Conservation (phyloP, 2,797 vertebrate species). For the Spondyliosoma cantharus region DNA sequence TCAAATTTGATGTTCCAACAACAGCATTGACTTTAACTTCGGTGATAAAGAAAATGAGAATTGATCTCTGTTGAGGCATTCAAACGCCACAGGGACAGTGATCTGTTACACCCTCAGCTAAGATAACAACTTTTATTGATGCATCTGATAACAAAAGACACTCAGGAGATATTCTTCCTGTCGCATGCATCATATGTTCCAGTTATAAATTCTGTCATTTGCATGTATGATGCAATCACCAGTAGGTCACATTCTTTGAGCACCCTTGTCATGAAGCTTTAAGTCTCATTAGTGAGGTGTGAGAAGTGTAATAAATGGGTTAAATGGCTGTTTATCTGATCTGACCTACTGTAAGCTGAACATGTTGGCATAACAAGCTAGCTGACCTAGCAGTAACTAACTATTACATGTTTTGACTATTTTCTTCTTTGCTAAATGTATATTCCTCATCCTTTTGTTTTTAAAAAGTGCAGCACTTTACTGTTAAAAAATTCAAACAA, state of each 20-base stretch:
- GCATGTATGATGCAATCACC: neutral
- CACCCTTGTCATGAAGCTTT: neutral
- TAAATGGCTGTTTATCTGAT: neutral
- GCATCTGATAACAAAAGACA: slow-evolving; percentile 9
- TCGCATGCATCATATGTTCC: neutral
- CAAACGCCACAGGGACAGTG: slow-evolving; percentile 1
- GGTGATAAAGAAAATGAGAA: slow-evolving; percentile 35
- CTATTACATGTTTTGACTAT: too few species aligned
- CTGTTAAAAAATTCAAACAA: too few species aligned
- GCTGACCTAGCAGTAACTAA: neutral
- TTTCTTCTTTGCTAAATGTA: too few species aligned
- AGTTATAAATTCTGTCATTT: neutral
- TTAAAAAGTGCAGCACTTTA: too few species aligned
- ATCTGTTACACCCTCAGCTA: slow-evolving; percentile 6
- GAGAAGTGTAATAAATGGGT: too few species aligned
- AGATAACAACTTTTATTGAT: slow-evolving; percentile 5
- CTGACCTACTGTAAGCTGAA: neutral
- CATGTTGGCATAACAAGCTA: neutral
- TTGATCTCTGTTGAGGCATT: slow-evolving; percentile 34
- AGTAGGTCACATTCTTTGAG: neutral
- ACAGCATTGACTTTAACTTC: slow-evolving; percentile 15
- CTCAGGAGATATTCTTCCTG: neutral
- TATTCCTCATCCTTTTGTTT: too few species aligned
- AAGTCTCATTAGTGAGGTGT: neutral
- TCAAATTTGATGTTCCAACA: slow-evolving; percentile 28